Percentiles rank a stretch among this genome's conserved stretches.
Evolutionary conservation across 1,140 invertebrate genomes (phyloP).

Genomic region (Drosophila micromelanica): DNA sequence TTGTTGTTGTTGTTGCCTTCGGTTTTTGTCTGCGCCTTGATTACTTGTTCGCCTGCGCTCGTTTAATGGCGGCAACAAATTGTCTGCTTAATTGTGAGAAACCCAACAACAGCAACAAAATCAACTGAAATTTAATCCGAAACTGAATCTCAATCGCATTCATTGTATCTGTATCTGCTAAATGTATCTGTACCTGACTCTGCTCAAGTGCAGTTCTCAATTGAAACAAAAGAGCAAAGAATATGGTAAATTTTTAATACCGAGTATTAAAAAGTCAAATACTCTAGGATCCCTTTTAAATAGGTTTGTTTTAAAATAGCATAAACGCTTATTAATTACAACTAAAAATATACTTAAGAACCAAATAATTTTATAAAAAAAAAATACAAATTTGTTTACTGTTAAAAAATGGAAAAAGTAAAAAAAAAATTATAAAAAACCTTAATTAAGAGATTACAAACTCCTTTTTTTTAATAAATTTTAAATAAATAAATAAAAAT

Average conservation of each 20-base stretch:
- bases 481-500: too few species aligned
- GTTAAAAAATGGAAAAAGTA: too few species aligned
- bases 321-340: too few species aligned
- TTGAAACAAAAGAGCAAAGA: background rate
- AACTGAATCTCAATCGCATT: conserved; percentile 29
- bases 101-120: conserved; percentile 51
- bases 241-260: too few species aligned
- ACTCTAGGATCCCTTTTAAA: background rate
- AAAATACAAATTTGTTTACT: too few species aligned
- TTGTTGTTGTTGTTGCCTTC: background rate
- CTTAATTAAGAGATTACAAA: too few species aligned
- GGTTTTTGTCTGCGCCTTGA: conserved; percentile 35
- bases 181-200: conserved; percentile 23
- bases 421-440: too few species aligned
- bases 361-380: too few species aligned
- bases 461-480: too few species aligned
- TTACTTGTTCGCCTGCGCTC: conserved; percentile 69
- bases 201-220: conserved; percentile 21
- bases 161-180: conserved; percentile 15
- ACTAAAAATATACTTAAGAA: too few species aligned
- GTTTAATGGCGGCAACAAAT: conserved; percentile 49
- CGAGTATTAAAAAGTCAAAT: background rate
- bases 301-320: background rate
- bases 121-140: conserved; percentile 24
- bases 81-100: conserved; percentile 76